phyloP scores from a whole-genome alignment of 2,888 invertebrate species.

The Thumatha senex region DNA sequence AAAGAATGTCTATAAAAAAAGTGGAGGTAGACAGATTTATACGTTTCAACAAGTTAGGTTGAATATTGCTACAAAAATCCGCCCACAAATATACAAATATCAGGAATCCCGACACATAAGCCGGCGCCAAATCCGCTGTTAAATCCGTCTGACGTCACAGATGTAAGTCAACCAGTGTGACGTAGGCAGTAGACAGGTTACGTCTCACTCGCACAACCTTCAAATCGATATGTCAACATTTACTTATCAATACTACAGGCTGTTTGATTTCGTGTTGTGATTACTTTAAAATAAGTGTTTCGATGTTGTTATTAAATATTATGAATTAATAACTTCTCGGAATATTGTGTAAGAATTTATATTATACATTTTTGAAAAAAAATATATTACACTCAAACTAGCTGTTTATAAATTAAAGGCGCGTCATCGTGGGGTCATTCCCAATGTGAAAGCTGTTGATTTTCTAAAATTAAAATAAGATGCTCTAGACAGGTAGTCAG shows the following conservation, averaged over 20 bases:
- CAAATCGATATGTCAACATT: background rate
- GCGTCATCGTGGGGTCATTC: no score
- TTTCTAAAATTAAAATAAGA: no score
- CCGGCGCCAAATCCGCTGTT: background rate
- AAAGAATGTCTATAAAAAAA: no score
- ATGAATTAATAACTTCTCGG: background rate
- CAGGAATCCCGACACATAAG: background rate
- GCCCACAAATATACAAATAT: background rate
- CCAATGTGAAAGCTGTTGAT: no score
- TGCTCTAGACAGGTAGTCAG: no score
- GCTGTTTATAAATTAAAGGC: no score
- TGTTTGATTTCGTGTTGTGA: background rate
- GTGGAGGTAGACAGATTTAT: no score
- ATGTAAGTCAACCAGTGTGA: background rate
- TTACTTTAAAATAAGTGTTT: background rate
- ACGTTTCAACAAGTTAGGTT: no score
- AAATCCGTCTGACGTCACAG: slow-evolving; percentile 1
- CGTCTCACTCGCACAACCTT: background rate
- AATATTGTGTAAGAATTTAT: background rate
- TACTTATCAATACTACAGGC: background rate
- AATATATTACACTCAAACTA: no score
- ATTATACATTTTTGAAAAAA: no score
- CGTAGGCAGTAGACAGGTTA: background rate
- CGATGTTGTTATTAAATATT: background rate
- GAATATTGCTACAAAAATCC: background rate